Evolutionary conservation across 2,888 invertebrate genomes (phyloP).

Genomic region (Athrips mouffetella): DNA sequence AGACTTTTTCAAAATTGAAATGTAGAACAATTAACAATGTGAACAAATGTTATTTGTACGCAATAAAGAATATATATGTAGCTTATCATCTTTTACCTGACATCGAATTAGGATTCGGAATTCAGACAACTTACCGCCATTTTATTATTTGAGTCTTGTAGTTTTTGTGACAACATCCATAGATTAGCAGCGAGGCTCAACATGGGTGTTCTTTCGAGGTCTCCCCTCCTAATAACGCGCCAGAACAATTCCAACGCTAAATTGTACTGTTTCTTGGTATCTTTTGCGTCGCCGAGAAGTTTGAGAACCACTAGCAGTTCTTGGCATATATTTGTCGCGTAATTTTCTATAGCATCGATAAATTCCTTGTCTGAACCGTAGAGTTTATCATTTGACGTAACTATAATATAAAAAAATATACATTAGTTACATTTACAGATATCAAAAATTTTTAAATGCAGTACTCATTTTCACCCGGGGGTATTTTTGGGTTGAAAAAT

Average conservation of each 20-base stretch:
- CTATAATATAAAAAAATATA: constrained; percentile 65
- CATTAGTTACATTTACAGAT: not conserved
- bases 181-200: constrained; percentile 86
- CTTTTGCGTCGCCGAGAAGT: constrained; percentile 81
- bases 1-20: not conserved
- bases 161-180: constrained; percentile 87
- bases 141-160: constrained; percentile 54
- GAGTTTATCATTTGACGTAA: constrained; percentile 94
- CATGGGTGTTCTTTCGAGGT: constrained; percentile 80
- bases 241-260: constrained; percentile 87
- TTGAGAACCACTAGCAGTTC: constrained; percentile 85
- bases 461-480: no score
- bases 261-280: constrained; percentile 82
- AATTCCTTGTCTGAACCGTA: constrained; percentile 95
- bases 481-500: no score
- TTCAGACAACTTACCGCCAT: constrained; percentile 43
- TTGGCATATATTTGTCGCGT: constrained; percentile 86
- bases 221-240: constrained; percentile 81
- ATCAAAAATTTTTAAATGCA: no score
- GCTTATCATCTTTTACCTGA: no score
- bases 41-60: not conserved
- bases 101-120: no score
- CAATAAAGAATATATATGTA: no score
- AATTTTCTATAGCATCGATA: constrained; percentile 86
- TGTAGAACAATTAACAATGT: no score